These are phyloP conservation scores for Rallus limicola DNA, from an alignment of 2,113 vertebrate genomes.

Conservation along the genomic window DNA sequence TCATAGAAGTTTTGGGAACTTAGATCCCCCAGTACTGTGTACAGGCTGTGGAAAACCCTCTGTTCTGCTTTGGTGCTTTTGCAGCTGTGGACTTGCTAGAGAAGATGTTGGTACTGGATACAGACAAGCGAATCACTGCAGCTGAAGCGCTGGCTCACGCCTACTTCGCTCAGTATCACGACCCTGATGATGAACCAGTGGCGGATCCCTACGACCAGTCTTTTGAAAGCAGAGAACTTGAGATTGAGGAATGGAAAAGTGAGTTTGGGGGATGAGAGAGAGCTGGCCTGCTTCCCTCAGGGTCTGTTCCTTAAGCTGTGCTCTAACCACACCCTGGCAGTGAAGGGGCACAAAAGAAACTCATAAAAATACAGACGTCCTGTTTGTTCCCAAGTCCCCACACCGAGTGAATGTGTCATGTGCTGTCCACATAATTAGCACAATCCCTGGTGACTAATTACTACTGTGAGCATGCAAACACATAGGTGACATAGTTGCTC, in stretches of 20 bases:
- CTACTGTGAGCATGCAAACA: background rate
- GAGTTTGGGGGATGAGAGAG: slow-evolving; percentile 54
- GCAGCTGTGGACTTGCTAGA: slow-evolving; percentile 95
- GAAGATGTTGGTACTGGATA: slow-evolving; percentile 98
- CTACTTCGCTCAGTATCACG: slow-evolving; percentile 96
- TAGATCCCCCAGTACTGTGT: rapidly evolving
- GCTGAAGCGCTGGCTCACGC: slow-evolving; percentile 90
- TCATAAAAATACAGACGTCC: background rate
- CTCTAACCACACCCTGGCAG: background rate
- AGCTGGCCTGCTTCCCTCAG: background rate
- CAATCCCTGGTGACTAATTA: background rate
- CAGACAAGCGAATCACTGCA: slow-evolving; percentile 94
- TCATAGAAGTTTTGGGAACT: rapidly evolving
- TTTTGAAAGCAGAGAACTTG: slow-evolving; percentile 95
- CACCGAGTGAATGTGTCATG: rapidly evolving
- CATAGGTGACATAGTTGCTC: background rate
- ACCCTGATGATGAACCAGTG: slow-evolving; percentile 95
- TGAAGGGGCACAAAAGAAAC: background rate
- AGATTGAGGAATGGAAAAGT: slow-evolving; percentile 98
- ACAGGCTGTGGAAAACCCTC: background rate
- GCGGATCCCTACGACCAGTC: slow-evolving; percentile 98
- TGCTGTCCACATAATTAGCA: background rate
- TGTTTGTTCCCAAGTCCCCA: background rate
- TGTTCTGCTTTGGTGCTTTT: background rate
- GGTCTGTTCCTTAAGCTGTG: rapidly evolving